Evolutionary conservation across 2,888 invertebrate species (phyloP), one percentile per base, ranked within the genome.

Genomic region (Halocaridina rubra): DNA sequence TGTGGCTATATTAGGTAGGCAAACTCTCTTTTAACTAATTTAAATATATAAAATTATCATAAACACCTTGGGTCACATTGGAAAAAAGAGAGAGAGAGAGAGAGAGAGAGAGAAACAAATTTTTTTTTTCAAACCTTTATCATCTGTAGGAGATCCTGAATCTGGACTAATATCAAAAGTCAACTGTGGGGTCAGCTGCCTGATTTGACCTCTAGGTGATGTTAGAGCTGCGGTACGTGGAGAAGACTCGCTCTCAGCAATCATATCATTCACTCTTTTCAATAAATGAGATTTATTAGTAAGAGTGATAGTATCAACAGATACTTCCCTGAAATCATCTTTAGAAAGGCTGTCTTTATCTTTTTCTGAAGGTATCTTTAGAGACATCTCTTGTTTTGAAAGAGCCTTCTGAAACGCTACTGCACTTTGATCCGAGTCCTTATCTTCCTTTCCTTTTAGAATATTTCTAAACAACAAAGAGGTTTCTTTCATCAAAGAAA

Each of bases 401-500:
- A n/a, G n/a, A n/a, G n/a, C n/a, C n/a, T n/a, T n/a, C n/a, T n/a
- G n/a, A n/a, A n/a, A n/a, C n/a, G n/a, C n/a, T n/a, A n/a, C n/a
- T n/a, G n/a, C n/a, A n/a, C n/a, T n/a, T 2, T 19, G n/a, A 8
- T 69, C 69, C 30, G 29, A 29, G 8, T 29, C 19, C 0, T 16
- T 2, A 22, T 7, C 24, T 64, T 64, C 64, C 22, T 39, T 74
- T 33, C 22, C 19, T 27, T 84, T 84, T 30, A 84, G 5, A 32
- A 84, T 78, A 30, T 29, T 22, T 5, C 61, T 46, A 24, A 76
- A 84, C 2, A 84, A 61, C 5, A 30, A 46, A 19, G 57, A 59
- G 22, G 82, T 84, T 19, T 84, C 82, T 32, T 78, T 84, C 67
- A 84, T 77, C 71, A 84, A 71, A 13, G 78, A 46, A 16, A 61